A percentile compares a stretch with the other conserved stretches of the same genome.
These are phyloP conservation scores for Oasisia sp. DNA, from an alignment of 2,888 invertebrate genomes.

Conservation along the genomic window DNA sequence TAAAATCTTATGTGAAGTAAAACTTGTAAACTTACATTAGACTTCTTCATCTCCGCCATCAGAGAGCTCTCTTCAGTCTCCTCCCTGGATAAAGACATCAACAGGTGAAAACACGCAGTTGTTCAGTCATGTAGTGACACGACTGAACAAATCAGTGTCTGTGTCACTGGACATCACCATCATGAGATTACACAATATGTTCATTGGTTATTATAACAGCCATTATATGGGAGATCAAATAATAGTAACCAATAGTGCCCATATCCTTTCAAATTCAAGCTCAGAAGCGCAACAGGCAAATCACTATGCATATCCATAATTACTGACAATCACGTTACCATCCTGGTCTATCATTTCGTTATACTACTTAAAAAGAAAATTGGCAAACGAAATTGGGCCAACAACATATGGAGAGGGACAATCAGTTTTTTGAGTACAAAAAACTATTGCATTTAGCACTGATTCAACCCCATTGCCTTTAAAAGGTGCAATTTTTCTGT, in stretches of 20 bases:
- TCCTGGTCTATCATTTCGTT: background rate
- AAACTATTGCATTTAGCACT: no score
- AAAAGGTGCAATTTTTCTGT: no score
- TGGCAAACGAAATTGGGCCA: background rate
- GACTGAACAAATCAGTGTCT: background rate
- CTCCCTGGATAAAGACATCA: background rate
- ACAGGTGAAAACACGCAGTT: no score
- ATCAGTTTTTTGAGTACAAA: no score
- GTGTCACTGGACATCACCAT: background rate
- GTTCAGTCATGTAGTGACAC: background rate
- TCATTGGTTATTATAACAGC: background rate
- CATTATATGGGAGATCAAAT: background rate
- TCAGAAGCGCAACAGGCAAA: no score
- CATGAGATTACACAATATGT: background rate
- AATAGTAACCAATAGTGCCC: background rate
- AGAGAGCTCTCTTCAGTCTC: slow-evolving; percentile 34
- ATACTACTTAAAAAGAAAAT: background rate
- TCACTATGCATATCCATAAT: no score
- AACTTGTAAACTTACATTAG: slow-evolving; percentile 30
- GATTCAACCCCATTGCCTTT: no score
- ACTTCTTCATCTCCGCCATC: slow-evolving; percentile 50
- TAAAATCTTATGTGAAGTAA: background rate
- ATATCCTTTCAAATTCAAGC: no score
- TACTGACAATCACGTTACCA: background rate
- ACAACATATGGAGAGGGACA: background rate